Percentiles rank a stretch among this genome's conserved stretches.
Conservation (phyloP, 2,888 invertebrate species). For the Endomychus coccineus region DNA sequence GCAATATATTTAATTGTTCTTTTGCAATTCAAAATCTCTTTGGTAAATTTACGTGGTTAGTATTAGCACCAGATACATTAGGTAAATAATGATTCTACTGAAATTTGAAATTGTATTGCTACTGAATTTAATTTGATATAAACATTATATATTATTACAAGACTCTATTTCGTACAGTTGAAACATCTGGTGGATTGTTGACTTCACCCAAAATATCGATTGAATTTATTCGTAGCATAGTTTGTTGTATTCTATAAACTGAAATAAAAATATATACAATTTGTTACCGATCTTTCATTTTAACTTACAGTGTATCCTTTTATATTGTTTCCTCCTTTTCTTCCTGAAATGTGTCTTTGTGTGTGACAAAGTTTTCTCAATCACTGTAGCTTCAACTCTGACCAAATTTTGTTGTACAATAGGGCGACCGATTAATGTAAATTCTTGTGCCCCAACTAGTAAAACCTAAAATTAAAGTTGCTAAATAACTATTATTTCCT, state of each 20-base stretch:
- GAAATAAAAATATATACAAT: conserved; percentile 23
- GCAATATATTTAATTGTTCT: conserved; percentile 60
- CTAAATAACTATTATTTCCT: no score
- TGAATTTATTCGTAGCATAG: conserved; percentile 69
- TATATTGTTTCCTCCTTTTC: conserved; percentile 69
- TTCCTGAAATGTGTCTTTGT: conserved; percentile 71
- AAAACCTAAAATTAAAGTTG: conserved; percentile 47
- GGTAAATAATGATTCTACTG: no score
- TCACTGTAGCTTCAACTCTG: conserved; percentile 69
- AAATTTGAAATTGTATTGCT: no score
- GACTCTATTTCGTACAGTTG: conserved; percentile 29
- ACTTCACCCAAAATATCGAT: conserved; percentile 50
- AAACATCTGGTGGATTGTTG: conserved; percentile 39
- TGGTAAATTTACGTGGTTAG: conserved; percentile 35
- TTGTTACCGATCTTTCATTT: not conserved
- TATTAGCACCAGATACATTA: no score
- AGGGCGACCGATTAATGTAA: conserved; percentile 75
- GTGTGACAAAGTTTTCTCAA: conserved; percentile 76
- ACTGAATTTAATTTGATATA: not conserved
- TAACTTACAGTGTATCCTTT: conserved; percentile 61
- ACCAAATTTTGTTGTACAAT: conserved; percentile 67
- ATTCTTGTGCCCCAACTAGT: conserved; percentile 69
- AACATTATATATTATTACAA: conserved; percentile 22
- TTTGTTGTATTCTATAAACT: conserved; percentile 60
- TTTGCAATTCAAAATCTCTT: conserved; percentile 57